Evolutionary conservation across 92 coral and sea anemone genomes (phyloP).

Genomic region (Muricea muricata): DNA sequence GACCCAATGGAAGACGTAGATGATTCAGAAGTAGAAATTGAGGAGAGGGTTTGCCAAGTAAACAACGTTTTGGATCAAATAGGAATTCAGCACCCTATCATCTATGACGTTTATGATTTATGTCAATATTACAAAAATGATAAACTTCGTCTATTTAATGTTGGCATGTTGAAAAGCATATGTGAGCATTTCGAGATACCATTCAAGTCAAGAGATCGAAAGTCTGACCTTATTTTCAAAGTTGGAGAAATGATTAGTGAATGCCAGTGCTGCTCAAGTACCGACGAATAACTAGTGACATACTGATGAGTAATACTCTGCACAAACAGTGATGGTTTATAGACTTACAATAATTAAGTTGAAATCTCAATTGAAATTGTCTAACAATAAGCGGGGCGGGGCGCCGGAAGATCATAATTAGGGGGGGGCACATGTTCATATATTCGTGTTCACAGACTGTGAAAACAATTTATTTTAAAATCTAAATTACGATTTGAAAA

Average conservation of each 20-base stretch:
- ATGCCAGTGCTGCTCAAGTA: slow-evolving; percentile 31
- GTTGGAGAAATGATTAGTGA: slow-evolving; percentile 61
- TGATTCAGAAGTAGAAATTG: slow-evolving; percentile 61
- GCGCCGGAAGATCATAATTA: no score
- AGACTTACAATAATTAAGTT: background rate
- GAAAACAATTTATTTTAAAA: no score
- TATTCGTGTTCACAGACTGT: no score
- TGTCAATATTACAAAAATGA: slow-evolving; percentile 68
- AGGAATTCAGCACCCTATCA: slow-evolving; percentile 73
- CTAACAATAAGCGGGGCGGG: no score
- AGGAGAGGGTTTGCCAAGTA: slow-evolving; percentile 54
- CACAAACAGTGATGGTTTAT: no score
- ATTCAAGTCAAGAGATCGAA: slow-evolving; percentile 59
- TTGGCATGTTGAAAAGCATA: slow-evolving; percentile 58
- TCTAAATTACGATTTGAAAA: no score
- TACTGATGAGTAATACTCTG: no score
- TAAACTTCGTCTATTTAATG: slow-evolving; percentile 60
- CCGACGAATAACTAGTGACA: no score
- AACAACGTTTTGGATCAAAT: slow-evolving; percentile 49
- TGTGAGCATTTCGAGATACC: slow-evolving; percentile 75
- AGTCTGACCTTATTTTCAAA: slow-evolving; percentile 53
- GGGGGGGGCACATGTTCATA: no score
- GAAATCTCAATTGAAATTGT: no score
- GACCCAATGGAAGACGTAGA: slow-evolving; percentile 68
- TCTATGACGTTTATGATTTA: slow-evolving; percentile 66